Base-by-base conservation (phyloP, 1,140 invertebrate genomes). In the Drosophila miranda region DNA sequence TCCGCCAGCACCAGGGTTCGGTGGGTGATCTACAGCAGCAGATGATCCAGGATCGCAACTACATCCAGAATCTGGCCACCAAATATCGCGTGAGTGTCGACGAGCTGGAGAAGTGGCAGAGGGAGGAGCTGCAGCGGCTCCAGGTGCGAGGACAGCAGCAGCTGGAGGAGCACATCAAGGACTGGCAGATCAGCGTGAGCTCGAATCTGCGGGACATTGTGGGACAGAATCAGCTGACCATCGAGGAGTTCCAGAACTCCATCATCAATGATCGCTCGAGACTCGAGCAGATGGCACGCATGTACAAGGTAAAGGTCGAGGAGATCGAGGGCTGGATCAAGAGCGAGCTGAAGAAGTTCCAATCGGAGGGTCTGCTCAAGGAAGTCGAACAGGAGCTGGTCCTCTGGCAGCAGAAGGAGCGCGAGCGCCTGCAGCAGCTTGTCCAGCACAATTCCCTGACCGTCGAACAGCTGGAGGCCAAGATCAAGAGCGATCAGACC, bases 31-130 rank as follows among this genome's bases (percentile, higher is more conserved):
- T 90, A 19, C 78, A 88, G 21, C 69, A 78, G 14, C 83, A 89
- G 41, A 89, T 90, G 51, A 73, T 68, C 6, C 71, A 64, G 4
- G 89, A 90, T 67, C 80, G 83, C 38, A 74, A 50, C 45, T 89
- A 90, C 21, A 57, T 90, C 0, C 78, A 90, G 52, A 72, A 50
- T n/a, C 41, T 90, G 48, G 89, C 89, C 2, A 73, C 76, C 11
- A 89, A 90, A 52, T 90, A 90, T 46, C 78, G 86, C 5, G 78
- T 90, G 5, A 80, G 75, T 13, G 82, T 90, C 13, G 89, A 90
- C n/a, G 89, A 90, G 46, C 48, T 90, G 8, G 89, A 90, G 51
- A 75, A 80, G 21, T 90, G 89, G 89, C 89, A 90, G 42, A 60
- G 77, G 2, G 53, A 77, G 21, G 89, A 90, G 38, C 16, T 90